phyloP scores from a whole-genome alignment of 2,113 vertebrate genomes.

The Lophotis ruficrista region DNA sequence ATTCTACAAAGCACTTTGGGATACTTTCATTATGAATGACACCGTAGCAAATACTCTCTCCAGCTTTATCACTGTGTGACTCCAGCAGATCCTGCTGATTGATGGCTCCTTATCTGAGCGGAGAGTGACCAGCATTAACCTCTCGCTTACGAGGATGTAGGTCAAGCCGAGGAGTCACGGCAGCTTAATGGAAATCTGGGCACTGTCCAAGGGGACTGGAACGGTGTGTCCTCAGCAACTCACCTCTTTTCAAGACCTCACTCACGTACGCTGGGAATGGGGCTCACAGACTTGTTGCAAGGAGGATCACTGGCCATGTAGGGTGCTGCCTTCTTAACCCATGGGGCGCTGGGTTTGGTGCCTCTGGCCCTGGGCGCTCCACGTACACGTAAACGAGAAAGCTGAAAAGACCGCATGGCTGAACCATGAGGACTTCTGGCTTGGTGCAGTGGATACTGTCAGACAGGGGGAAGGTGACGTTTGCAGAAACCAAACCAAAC shows the following conservation, averaged over 20 bases:
- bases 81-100: not conserved
- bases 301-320: not conserved
- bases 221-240: not conserved
- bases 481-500: not conserved
- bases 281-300: not conserved
- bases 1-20: conserved; percentile 40
- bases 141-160: not conserved
- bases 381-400: not conserved
- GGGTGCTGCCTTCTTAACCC: not conserved
- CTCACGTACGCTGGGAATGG: not conserved
- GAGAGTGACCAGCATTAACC: conserved; percentile 19
- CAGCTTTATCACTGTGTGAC: not conserved
- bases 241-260: not conserved
- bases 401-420: not conserved
- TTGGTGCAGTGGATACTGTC: not conserved
- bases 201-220: not conserved
- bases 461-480: accelerated
- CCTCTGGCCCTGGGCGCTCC: not conserved
- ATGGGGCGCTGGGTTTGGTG: accelerated
- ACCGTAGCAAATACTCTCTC: conserved; percentile 34
- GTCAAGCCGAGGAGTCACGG: not conserved
- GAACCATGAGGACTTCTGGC: not conserved
- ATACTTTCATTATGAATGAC: conserved; percentile 45
- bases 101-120: not conserved
- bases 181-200: not conserved